These are phyloP conservation scores for Pteropus rufus DNA, from an alignment of 2,797 vertebrate species.

Conservation along the genomic window DNA sequence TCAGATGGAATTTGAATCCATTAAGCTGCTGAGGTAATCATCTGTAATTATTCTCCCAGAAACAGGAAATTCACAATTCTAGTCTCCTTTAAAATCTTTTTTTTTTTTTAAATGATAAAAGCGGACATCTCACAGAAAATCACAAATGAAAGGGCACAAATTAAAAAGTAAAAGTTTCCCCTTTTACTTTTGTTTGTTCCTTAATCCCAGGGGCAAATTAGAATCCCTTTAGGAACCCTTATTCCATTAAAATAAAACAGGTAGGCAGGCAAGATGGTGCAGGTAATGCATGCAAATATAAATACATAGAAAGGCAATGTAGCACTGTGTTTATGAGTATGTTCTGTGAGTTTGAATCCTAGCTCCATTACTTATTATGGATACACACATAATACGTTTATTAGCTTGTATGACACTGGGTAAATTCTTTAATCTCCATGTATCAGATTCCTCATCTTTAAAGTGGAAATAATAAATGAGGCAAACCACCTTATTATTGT, in stretches of 20 bases:
- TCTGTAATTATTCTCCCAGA: not conserved
- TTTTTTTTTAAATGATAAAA: not conserved
- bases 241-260: not conserved
- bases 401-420: not conserved
- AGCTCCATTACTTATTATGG: not conserved
- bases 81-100: not conserved
- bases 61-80: conserved; percentile 14
- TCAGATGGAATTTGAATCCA: not conserved
- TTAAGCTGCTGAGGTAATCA: not conserved
- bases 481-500: not conserved
- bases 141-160: not conserved
- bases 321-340: not conserved
- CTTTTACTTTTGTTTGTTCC: not conserved
- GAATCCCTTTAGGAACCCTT: not conserved
- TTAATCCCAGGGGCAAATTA: not conserved
- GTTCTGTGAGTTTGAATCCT: not conserved
- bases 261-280: not conserved
- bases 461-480: not conserved
- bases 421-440: not conserved
- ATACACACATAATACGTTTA: not conserved
- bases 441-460: not conserved
- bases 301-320: not conserved
- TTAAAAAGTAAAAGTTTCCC: not conserved
- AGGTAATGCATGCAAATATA: not conserved
- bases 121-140: not conserved